A percentile compares a stretch with the other conserved stretches of the same genome.
phyloP scores from a whole-genome alignment of 2,888 invertebrate species.

The Torymus texanus region DNA sequence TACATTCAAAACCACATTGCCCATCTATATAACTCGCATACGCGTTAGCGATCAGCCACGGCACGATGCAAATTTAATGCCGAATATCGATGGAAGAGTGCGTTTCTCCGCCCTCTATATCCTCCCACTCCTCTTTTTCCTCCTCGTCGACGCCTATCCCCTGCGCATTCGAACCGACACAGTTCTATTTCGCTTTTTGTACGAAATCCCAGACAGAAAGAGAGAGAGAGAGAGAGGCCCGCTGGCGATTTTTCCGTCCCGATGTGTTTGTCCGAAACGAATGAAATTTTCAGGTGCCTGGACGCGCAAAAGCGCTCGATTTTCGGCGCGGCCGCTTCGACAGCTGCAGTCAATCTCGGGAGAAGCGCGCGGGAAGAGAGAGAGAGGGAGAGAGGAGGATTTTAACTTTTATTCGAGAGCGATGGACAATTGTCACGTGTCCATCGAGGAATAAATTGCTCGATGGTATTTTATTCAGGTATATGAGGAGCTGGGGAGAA shows the following conservation, averaged over 20 bases:
- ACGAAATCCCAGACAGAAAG: constrained; percentile 14
- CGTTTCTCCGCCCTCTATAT: background rate
- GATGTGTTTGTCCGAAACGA: constrained; percentile 20
- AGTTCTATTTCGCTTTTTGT: constrained; percentile 31
- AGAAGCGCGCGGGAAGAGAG: background rate
- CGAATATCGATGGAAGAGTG: constrained; percentile 63
- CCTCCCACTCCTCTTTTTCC: background rate
- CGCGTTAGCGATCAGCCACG: too few species aligned
- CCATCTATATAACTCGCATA: too few species aligned
- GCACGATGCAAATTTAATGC: constrained; percentile 68
- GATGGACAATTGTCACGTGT: constrained; percentile 40
- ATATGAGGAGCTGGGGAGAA: background rate
- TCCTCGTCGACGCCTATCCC: background rate
- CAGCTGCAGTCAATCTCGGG: constrained; percentile 54
- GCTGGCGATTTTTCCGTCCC: constrained; percentile 37
- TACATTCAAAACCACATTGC: too few species aligned
- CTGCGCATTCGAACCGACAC: background rate
- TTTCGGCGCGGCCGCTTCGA: constrained; percentile 54
- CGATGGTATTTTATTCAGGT: constrained; percentile 31
- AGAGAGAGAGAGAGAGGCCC: constrained; percentile 2
- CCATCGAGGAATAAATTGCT: constrained; percentile 40
- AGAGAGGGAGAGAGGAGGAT: constrained; percentile 11
- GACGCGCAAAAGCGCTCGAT: constrained; percentile 56
- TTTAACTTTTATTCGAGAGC: constrained; percentile 37
- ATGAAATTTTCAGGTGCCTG: constrained; percentile 49